Base-by-base conservation (phyloP, 1,140 invertebrate species). In the Trichonephila clavata region DNA sequence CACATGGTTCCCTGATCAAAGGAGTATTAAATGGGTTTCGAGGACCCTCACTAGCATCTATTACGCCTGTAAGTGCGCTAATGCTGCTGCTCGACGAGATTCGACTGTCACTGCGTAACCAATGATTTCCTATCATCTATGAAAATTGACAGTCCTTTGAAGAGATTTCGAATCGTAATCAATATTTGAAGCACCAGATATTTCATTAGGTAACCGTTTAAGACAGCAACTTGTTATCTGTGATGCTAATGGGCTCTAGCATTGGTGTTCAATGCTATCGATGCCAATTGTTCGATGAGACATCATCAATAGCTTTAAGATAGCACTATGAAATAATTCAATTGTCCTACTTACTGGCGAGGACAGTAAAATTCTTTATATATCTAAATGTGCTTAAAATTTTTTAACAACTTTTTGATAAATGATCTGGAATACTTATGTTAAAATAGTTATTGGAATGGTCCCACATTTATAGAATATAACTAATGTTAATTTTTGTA, bases 61-160 rank as follows among this genome's bases (percentile, higher is more conserved):
- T 92, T 92, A 86, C 59, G 39, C 18, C 80, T 90, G 43, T 13
- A 90, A 90, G 71, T 90, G 89, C 89, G 68, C 24, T 90, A 90
- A 90, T 81, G 89, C 77, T 57, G 50, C 63, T 68, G 14, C 63
- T 1, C 68, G 61, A 20, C 43, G 21, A 21, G 16, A 86, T 92
- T 63, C 39, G 27, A 27, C 5, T 84, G 81, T 92, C 81, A n/a
- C 65, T 83, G 32, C 50, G 84, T 86, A 43, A 65, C 57, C 77
- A 50, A 90, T 90, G 68, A 80, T 59, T 27, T 24, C 21, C 32
- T 27, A 50, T 10, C 59, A 59, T 84, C 90, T 20, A 68, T 39
- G 81, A 50, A 63, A 65, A 92, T 80, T 84, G 90, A n/a, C 21
- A 27, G 14, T 50, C 77, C 32, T 68, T 92, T 92, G 87, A 89